A percentile compares a stretch with the other conserved stretches of the same genome.
phyloP scores from a whole-genome alignment of 2,113 vertebrate species.

The Spizaetus ornatus region DNA sequence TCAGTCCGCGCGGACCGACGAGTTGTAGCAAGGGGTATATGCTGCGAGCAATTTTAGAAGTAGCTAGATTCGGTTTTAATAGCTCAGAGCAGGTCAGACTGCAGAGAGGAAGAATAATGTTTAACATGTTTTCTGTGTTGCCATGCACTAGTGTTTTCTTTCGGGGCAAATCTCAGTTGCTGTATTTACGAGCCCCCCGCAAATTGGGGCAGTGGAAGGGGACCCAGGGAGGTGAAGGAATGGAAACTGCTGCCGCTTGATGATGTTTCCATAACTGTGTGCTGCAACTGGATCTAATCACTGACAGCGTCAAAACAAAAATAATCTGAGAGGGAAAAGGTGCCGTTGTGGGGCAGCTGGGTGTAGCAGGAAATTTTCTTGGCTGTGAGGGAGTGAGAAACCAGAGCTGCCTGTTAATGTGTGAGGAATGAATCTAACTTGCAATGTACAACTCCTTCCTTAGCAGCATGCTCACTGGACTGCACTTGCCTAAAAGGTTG shows the following conservation, averaged over 20 bases:
- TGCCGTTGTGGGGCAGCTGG: background rate
- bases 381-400: slow-evolving; percentile 9
- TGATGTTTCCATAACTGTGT: background rate
- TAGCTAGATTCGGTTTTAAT: background rate
- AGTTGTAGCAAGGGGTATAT: background rate
- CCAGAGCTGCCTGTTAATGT: background rate
- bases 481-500: background rate
- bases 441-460: background rate
- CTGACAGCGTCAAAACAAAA: background rate
- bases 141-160: background rate
- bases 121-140: background rate
- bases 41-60: background rate
- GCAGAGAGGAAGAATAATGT: background rate
- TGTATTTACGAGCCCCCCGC: rapidly evolving
- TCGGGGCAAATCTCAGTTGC: background rate
- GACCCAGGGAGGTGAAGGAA: background rate
- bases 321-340: background rate
- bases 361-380: background rate
- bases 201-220: rapidly evolving
- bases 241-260: background rate
- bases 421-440: background rate
- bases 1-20: background rate
- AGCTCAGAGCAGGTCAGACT: background rate
- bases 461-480: background rate
- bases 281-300: background rate